Conservation (phyloP, 2,797 vertebrate species). For the Sphaeramia orbicularis region DNA sequence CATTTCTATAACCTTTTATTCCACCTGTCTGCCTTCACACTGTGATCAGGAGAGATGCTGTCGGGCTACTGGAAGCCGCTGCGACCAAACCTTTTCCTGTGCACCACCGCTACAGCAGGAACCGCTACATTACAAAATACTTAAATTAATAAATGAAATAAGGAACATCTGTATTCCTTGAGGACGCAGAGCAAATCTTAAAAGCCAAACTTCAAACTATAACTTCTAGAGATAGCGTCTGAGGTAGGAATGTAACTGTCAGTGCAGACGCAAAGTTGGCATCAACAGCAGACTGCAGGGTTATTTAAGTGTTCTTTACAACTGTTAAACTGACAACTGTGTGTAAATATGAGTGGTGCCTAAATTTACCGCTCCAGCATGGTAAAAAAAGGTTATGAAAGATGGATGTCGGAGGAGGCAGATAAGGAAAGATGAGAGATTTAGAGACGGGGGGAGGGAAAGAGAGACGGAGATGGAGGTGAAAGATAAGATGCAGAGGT, state of each 20-base stretch:
- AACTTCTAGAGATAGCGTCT: constrained; percentile 15
- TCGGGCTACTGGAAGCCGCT: constrained; percentile 1
- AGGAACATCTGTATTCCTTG: neutral
- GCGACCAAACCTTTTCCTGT: constrained; percentile 6
- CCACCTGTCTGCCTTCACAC: constrained; percentile 34
- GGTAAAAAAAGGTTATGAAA: constrained; percentile 25
- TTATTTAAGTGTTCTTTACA: constrained; percentile 15
- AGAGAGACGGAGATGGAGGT: constrained; percentile 20
- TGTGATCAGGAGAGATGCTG: constrained; percentile 33
- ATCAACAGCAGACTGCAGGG: neutral
- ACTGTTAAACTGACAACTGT: constrained; percentile 3
- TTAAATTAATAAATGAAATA: constrained; percentile 10
- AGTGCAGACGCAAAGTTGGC: neutral
- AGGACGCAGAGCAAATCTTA: constrained; percentile 7
- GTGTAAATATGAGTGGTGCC: constrained; percentile 1
- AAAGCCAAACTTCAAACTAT: constrained; percentile 24
- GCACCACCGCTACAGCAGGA: neutral
- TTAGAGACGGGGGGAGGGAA: constrained; percentile 15
- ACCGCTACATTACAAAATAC: neutral
- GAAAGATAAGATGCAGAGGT: constrained; percentile 54
- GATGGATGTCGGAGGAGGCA: constrained; percentile 39
- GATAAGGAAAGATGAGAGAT: constrained; percentile 53
- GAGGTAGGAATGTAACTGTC: constrained; percentile 16
- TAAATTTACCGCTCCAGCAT: constrained; percentile 12
- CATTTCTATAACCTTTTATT: constrained; percentile 41